Evolutionary conservation across 2,113 vertebrate genomes (phyloP), one percentile per base, ranked within the genome.

Genomic region (Periophthalmodon schlosseri): DNA sequence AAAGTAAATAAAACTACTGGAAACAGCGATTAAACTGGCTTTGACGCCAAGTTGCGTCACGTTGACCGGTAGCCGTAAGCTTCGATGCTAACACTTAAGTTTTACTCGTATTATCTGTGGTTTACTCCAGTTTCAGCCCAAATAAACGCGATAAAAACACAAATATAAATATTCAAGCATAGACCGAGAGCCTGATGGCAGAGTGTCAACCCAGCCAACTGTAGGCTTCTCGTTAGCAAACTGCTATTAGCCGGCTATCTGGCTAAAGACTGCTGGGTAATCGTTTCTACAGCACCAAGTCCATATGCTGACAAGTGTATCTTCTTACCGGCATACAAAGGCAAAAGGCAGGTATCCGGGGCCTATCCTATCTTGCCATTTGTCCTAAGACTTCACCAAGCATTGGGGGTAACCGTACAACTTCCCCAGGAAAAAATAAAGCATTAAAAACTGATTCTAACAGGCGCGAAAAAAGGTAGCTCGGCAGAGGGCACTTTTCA

Each of bases 381-480:
- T 72, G 75, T 77, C 72, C 75, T 24, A 39, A 76, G 33, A 67
- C 74, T 85, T 54, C 56, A 66, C 47, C 23, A 79, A 75, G 86
- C 74, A 28, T 82, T 80, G 54, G 78, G 56, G 10, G 7, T 47
- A 50, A 54, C 20, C 76, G 71, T 63, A 76, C 24, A 34, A 23
- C 76, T 83, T 44, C 54, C n/a, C 36, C 4, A 4, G 0, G 21
- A 46, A 34, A 85, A 86, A 92, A 89, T 82, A 81, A 86, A 79
- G 75, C 87, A 80, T 90, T 92, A 91, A 92, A 88, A 94, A 91
- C 69, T 82, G 89, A 86, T 87, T 89, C 74, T 91, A 87, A 85
- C 92, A 89, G 90, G 92, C 93, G 92, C 92, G 88, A 94, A 94
- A 65, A 83, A 93, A 82, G 73, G 80, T 68, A 91, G 82, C 89